Evolutionary conservation across 2,888 invertebrate genomes (phyloP).

Genomic region (Pheosia gnoma): DNA sequence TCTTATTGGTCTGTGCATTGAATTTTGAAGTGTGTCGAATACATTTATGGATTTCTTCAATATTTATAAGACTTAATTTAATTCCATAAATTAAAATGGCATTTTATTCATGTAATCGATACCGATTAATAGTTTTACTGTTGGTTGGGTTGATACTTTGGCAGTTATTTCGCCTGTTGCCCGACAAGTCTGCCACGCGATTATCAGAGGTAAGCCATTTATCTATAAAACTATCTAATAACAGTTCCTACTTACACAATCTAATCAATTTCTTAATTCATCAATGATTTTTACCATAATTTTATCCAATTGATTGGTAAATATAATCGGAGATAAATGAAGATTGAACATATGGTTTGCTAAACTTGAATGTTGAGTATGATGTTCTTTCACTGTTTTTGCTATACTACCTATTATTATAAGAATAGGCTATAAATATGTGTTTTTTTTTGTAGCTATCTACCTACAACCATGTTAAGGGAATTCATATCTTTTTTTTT

Average conservation of each 20-base stretch:
- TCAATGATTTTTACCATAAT: background rate
- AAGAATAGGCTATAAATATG: no score
- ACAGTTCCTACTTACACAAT: constrained; percentile 1
- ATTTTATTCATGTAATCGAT: constrained; percentile 75
- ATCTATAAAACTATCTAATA: constrained; percentile 14
- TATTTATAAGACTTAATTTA: constrained; percentile 11
- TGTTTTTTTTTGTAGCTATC: background rate
- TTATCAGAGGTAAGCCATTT: constrained; percentile 58
- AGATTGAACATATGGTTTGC: background rate
- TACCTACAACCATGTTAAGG: background rate
- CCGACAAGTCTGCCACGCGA: constrained; percentile 50
- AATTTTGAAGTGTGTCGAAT: no score
- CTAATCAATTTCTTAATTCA: background rate
- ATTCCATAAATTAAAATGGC: constrained; percentile 53
- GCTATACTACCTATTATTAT: no score
- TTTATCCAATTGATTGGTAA: background rate
- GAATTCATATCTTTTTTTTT: constrained; percentile 29
- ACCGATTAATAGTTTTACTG: constrained; percentile 70
- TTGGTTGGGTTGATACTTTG: constrained; percentile 73
- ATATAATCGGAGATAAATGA: background rate
- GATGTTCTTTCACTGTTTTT: background rate
- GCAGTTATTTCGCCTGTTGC: constrained; percentile 70
- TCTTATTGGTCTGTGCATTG: no score
- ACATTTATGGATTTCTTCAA: constrained; percentile 11
- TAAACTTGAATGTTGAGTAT: background rate